phyloP scores from a whole-genome alignment of 1,140 invertebrate species.

The Cherax destructor region DNA sequence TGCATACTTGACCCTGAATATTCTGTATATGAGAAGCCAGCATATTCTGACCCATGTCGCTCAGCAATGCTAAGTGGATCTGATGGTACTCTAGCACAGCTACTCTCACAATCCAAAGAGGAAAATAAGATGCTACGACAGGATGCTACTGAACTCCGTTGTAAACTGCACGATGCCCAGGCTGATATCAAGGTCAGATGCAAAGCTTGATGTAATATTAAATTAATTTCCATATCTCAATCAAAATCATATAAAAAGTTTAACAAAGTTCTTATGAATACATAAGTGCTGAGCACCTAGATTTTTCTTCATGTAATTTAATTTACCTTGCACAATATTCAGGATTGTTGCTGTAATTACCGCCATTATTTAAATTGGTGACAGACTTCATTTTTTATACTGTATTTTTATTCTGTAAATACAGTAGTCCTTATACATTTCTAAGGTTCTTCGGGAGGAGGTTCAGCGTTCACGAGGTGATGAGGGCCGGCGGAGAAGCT shows the following conservation, averaged over 20 bases:
- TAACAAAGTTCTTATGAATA: too few species aligned
- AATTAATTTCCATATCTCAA: too few species aligned
- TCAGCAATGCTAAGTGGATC: slow-evolving; percentile 76
- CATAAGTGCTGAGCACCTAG: too few species aligned
- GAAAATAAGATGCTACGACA: slow-evolving; percentile 82
- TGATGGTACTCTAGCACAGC: slow-evolving; percentile 64
- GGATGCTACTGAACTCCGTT: slow-evolving; percentile 83
- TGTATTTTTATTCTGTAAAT: too few species aligned
- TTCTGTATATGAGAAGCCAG: slow-evolving; percentile 60
- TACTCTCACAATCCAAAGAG: slow-evolving; percentile 78
- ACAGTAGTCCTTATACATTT: background rate
- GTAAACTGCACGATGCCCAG: slow-evolving; percentile 83
- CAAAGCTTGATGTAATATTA: slow-evolving; percentile 3
- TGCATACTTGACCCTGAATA: too few species aligned
- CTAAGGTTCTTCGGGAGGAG: slow-evolving; percentile 76
- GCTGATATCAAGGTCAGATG: slow-evolving; percentile 83
- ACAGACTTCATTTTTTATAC: too few species aligned
- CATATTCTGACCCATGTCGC: slow-evolving; percentile 76
- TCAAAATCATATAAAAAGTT: too few species aligned
- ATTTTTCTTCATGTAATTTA: too few species aligned
- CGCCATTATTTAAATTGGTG: too few species aligned
- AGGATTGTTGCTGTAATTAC: too few species aligned
- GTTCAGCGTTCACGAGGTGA: slow-evolving; percentile 75
- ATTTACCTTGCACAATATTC: too few species aligned
- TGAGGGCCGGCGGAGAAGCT: slow-evolving; percentile 75